Evolutionary conservation across 2,113 vertebrate species (phyloP), one percentile per base, ranked within the genome.

Genomic region (Perca flavescens): DNA sequence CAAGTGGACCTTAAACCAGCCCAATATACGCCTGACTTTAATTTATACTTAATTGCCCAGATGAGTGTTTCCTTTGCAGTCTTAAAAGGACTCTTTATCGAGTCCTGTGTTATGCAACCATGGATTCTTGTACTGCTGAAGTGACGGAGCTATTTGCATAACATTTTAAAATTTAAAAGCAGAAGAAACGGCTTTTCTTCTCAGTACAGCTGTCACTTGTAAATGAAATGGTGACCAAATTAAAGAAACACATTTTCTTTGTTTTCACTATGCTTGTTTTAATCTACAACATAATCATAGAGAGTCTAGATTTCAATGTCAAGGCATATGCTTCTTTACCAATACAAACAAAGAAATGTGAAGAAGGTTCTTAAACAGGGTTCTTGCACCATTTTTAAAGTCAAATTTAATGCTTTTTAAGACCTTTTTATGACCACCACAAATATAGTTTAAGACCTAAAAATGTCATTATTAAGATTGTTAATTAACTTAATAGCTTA

Each of bases 81-180:
- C 65, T 84, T 58, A 31, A 36, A 40, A 73, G 16, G 17, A 22
- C 19, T 57, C 12, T 34, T 74, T 62, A 72, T 84, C 79, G 54
- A 61, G 6, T 74, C 15, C 21, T 36, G 63, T 77, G 65, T 72
- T 75, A 74, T 2, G 19, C 66, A 79, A 79, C 34, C 13, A 6
- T 22, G n/a, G 21, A 70, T 50, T 53, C 49, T 52, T 61, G 53
- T 31, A 36, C 17, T 36, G 21, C 28, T 58, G 15, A 57, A 53
- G 34, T 68, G 66, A 71, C 40, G 2, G n/a, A 52, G 43, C 25
- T 28, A 53, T 50, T 34, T 34, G 31, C 31, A 34, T 34, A 34
- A 34, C 5, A 34, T 34, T 34, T 5, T 5, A 34, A 34, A 34
- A 0, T 5, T 34, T 34, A 0, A 34, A 76, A 9, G 2, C 50